phyloP scores from a whole-genome alignment of 2,888 invertebrate species.

The Hymenopus coronatus region DNA sequence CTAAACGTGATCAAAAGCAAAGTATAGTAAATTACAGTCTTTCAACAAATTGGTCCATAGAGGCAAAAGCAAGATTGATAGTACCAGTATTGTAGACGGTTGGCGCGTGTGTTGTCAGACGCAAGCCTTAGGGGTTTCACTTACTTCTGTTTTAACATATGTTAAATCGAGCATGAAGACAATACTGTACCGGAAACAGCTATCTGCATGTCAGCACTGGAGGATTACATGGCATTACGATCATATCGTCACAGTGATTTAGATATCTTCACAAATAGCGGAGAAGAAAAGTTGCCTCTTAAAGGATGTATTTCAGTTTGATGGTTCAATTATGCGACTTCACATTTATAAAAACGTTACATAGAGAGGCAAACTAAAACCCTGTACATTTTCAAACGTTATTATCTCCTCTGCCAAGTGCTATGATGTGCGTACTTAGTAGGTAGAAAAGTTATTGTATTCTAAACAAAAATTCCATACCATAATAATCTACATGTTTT shows the following conservation, averaged over 20 bases:
- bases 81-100: background rate
- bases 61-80: background rate
- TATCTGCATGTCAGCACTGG: background rate
- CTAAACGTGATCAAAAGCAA: background rate
- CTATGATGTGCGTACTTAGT: too few species aligned
- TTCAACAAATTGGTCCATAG: background rate
- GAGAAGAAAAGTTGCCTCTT: background rate
- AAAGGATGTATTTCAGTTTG: too few species aligned
- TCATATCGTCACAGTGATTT: background rate
- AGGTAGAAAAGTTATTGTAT: too few species aligned
- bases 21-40: background rate
- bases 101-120: background rate
- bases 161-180: background rate
- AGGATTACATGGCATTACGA: background rate
- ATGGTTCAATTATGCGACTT: too few species aligned
- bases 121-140: background rate
- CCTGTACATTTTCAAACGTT: too few species aligned
- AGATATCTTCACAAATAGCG: background rate
- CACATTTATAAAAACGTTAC: too few species aligned
- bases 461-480: too few species aligned
- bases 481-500: too few species aligned
- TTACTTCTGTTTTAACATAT: background rate
- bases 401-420: too few species aligned
- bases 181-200: background rate
- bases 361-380: too few species aligned